Base-by-base conservation (phyloP, 2,888 invertebrate species). In the Proisotoma minuta region DNA sequence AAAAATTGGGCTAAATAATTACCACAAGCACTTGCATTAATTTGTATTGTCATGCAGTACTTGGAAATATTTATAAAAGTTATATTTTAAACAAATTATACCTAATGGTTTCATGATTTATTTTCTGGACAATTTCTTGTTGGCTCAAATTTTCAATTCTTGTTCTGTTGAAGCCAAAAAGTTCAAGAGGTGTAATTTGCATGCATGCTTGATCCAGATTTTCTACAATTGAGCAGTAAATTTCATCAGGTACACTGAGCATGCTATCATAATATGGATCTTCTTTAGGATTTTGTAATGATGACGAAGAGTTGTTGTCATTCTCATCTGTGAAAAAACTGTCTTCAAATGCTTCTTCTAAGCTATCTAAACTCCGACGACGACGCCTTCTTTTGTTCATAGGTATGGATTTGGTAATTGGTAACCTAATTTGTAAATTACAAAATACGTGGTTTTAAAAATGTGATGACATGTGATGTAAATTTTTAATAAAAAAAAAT, bases 171-270 rank as follows among this genome's bases (percentile, higher is more conserved):
- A 82, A 86, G 48, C 83, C 80, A 87, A 88, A 89, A 68, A 89
- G 77, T 75, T 88, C 88, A 68, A 88, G 77, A 65, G 88, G 79
- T 76, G 84, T 87, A 69, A 82, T 78, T 66, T 84, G 80, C 60
- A 84, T 81, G 75, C 89, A 89, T 43, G 81, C 82, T 53, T 78
- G 76, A 64, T 82, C 81, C 75, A 88, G 81, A 62, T 78, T 80
- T 70, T 85, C 81, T 47, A 87, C 77, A 69, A 88, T 79, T 64
- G 78, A 78, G 77, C 88, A 88, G 75, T 87, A 87, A 53, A 85
- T 76, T 1, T 81, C 79, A 51, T 82, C 77, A 71, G 82, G 81
- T 10, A 84, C 77, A 76, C 82, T 80, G 24, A 84, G 77, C 54
- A 82, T 83, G 2, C 83, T 82, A 75, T 87, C 86, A 63, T 80